These are phyloP conservation scores for Burhinus oedicnemus DNA, from an alignment of 2,113 vertebrate genomes.

Conservation along the genomic window DNA sequence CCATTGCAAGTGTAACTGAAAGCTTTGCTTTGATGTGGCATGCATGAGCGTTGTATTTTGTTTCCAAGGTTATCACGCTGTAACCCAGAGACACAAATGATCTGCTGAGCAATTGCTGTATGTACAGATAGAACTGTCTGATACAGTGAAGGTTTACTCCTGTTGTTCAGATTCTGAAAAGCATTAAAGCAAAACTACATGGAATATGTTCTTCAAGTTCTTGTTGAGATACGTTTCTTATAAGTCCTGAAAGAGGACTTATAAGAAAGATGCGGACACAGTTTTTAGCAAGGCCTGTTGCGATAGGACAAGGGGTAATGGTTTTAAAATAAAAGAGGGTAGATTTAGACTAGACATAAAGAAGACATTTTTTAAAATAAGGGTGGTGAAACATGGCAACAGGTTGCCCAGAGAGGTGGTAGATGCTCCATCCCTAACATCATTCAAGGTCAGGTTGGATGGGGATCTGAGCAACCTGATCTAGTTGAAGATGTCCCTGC, in stretches of 20 bases:
- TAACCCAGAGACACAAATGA: background rate
- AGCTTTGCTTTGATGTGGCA: background rate
- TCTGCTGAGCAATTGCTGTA: background rate
- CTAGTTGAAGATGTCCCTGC: background rate
- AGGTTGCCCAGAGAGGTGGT: background rate
- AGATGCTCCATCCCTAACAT: background rate
- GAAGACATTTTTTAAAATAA: background rate
- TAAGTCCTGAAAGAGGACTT: background rate
- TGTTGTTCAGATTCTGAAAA: background rate
- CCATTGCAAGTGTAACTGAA: background rate
- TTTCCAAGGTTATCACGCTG: background rate
- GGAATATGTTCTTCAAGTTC: background rate
- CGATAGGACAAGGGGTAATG: background rate
- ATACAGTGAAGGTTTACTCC: background rate
- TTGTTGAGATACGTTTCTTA: background rate
- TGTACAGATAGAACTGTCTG: background rate
- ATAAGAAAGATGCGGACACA: background rate
- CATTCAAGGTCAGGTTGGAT: background rate
- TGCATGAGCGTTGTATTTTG: background rate
- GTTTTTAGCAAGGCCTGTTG: background rate
- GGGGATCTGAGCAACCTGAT: background rate
- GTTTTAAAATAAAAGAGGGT: background rate
- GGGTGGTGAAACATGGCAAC: background rate
- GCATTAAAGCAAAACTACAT: background rate
- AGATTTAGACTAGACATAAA: background rate